phyloP scores from a whole-genome alignment of 2,113 vertebrate genomes.

The Heliornis fulica region DNA sequence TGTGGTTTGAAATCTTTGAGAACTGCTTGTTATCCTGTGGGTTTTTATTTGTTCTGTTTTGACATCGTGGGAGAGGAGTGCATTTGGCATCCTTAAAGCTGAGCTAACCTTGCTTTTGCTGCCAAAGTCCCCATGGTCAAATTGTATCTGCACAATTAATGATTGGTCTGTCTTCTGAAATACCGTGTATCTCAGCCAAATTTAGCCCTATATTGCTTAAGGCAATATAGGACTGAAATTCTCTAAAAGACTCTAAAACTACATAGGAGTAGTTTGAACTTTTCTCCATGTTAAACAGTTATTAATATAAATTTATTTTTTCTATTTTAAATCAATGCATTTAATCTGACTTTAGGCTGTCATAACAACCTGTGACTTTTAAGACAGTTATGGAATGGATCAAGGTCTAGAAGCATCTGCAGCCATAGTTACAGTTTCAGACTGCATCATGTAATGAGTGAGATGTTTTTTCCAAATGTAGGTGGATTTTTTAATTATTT shows the following conservation, averaged over 20 bases:
- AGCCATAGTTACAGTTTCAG: not conserved
- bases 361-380: not conserved
- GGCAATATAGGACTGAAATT: too few relatives aligned
- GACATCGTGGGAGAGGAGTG: not conserved
- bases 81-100: not conserved
- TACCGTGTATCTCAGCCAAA: not conserved
- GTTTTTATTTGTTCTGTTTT: not conserved
- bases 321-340: not conserved
- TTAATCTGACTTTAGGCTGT: not conserved
- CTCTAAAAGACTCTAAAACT: not conserved
- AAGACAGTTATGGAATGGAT: conserved; percentile 33
- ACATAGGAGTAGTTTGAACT: not conserved
- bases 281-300: not conserved
- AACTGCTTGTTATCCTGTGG: not conserved
- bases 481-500: not conserved
- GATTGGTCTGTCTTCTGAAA: not conserved
- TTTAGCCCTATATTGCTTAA: not conserved
- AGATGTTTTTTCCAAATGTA: not conserved
- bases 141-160: not conserved
- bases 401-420: conserved; percentile 28
- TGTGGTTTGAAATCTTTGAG: not conserved
- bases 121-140: not conserved
- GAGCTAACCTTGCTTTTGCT: not conserved
- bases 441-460: not conserved
- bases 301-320: not conserved